phyloP scores from a whole-genome alignment of 2,888 invertebrate species.

The Himalopsyche japonica region DNA sequence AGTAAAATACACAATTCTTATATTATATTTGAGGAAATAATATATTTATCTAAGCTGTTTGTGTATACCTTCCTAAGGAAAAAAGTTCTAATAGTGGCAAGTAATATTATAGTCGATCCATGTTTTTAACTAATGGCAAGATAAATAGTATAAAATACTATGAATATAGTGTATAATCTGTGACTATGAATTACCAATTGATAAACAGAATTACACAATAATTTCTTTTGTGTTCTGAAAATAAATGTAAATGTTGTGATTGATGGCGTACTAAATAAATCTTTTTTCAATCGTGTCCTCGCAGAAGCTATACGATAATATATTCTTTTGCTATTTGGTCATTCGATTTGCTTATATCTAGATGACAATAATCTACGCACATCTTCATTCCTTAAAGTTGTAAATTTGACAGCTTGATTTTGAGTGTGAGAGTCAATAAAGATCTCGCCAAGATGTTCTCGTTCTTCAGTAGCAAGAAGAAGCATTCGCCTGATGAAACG shows the following conservation, averaged over 20 bases:
- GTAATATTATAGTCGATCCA: too few relatives aligned
- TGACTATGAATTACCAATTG: too few relatives aligned
- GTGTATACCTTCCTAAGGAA: too few relatives aligned
- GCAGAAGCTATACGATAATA: neutral
- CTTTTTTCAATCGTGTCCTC: neutral
- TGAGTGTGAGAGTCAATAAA: neutral
- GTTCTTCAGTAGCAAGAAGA: constrained; percentile 53
- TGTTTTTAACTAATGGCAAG: too few relatives aligned
- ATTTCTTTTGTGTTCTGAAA: neutral
- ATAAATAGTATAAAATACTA: too few relatives aligned
- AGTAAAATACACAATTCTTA: too few relatives aligned
- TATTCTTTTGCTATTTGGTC: neutral
- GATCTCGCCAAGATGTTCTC: constrained; percentile 51
- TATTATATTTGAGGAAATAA: too few relatives aligned
- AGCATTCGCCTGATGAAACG: constrained; percentile 55
- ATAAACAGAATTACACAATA: neutral
- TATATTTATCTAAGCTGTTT: too few relatives aligned
- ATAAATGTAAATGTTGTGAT: neutral
- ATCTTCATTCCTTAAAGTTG: neutral
- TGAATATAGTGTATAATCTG: too few relatives aligned
- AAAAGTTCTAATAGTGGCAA: too few relatives aligned
- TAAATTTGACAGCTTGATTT: neutral
- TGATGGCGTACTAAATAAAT: neutral
- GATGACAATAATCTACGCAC: neutral
- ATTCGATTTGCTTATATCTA: neutral